Percentiles rank a stretch among this genome's conserved stretches.
phyloP scores from a whole-genome alignment of 2,888 invertebrate genomes.

The Hirtodrosophila cameraria region DNA sequence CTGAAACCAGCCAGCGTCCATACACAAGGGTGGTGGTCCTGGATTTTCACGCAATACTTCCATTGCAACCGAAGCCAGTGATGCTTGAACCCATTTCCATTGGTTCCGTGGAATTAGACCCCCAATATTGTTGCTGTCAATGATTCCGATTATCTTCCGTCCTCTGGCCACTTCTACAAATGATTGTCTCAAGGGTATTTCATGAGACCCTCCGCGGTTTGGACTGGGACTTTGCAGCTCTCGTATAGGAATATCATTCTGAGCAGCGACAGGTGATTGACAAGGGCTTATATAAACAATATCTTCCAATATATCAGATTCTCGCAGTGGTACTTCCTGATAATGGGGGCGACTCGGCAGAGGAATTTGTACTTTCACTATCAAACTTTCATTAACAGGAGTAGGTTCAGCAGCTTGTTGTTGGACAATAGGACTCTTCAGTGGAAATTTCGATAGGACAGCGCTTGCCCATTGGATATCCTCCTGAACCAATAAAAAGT shows the following conservation, averaged over 20 bases:
- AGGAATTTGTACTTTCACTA: constrained; percentile 12
- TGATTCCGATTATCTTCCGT: constrained; percentile 22
- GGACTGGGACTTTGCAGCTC: neutral
- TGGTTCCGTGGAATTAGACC: constrained; percentile 34
- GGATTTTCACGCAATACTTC: constrained; percentile 22
- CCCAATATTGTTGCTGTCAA: constrained; percentile 18
- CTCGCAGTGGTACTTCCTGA: neutral
- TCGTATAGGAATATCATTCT: neutral
- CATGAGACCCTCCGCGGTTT: neutral
- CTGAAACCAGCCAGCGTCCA: constrained; percentile 35
- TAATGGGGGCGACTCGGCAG: neutral
- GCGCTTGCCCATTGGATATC: no score
- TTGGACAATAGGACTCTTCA: no score
- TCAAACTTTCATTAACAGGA: constrained; percentile 15
- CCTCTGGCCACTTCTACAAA: constrained; percentile 15
- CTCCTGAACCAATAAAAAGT: no score
- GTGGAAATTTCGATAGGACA: no score
- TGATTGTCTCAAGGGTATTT: neutral
- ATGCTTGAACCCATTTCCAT: constrained; percentile 35
- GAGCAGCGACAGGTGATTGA: neutral
- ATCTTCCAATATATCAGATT: neutral
- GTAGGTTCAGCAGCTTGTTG: neutral
- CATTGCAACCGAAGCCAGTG: constrained; percentile 24
- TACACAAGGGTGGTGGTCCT: constrained; percentile 25
- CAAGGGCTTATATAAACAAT: neutral